These are phyloP conservation scores for Hippocampus mohnikei DNA, from an alignment of 2,113 vertebrate genomes.

Conservation along the genomic window DNA sequence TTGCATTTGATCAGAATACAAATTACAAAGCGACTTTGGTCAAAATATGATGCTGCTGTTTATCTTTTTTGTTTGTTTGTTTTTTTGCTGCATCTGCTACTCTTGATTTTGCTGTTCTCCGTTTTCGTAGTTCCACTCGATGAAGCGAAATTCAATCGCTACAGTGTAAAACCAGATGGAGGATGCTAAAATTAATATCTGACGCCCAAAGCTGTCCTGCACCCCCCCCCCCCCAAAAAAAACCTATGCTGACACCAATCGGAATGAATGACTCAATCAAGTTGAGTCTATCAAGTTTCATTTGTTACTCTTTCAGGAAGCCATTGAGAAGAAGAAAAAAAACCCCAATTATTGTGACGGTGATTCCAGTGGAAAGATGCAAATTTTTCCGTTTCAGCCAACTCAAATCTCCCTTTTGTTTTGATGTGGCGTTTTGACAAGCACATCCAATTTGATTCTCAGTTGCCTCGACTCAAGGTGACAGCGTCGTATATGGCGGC, in stretches of 20 bases:
- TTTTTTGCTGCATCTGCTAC: neutral
- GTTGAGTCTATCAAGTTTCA: conserved; percentile 11
- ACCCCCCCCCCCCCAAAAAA: neutral
- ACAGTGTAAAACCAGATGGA: neutral
- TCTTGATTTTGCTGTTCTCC: neutral
- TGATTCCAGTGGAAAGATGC: neutral
- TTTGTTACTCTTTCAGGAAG: conserved; percentile 5
- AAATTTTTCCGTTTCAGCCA: neutral
- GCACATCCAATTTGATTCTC: conserved; percentile 17
- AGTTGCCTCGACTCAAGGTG: conserved; percentile 28
- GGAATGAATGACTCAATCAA: conserved; percentile 4
- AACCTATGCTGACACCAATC: conserved; percentile 8
- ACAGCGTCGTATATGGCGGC: conserved; percentile 26
- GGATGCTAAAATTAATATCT: neutral
- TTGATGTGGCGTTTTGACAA: conserved; percentile 15
- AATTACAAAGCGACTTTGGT: neutral
- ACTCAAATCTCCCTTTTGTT: conserved; percentile 21
- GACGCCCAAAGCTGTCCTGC: conserved; percentile 18
- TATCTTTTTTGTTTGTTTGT: neutral
- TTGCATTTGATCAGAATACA: neutral
- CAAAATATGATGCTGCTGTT: neutral
- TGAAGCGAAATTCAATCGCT: conserved; percentile 11
- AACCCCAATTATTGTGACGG: neutral
- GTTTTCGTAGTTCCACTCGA: neutral
- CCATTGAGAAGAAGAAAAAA: neutral